phyloP scores from a whole-genome alignment of 2,113 vertebrate genomes.

The Mesocricetus auratus region DNA sequence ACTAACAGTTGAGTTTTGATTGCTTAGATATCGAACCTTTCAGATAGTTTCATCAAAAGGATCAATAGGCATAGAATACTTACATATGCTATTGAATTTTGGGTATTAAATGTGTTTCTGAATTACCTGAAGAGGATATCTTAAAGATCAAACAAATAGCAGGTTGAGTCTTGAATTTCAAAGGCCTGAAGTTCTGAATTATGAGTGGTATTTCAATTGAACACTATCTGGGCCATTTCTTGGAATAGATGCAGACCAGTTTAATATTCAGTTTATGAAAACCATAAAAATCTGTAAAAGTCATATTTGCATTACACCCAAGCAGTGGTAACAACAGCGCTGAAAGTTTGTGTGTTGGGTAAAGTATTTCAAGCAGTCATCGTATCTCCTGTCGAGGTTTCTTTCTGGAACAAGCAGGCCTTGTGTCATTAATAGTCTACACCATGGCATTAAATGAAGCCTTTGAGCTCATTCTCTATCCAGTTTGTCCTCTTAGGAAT shows the following conservation, averaged over 20 bases:
- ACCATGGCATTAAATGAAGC: not conserved
- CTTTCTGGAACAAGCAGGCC: not conserved
- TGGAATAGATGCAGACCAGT: not conserved
- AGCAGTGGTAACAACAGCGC: not conserved
- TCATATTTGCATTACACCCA: not conserved
- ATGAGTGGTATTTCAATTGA: not conserved
- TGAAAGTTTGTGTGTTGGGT: not conserved
- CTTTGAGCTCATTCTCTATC: not conserved
- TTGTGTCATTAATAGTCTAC: not conserved
- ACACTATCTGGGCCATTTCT: conserved; percentile 27
- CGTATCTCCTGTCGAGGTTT: not conserved
- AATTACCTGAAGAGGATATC: not conserved
- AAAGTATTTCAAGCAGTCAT: not conserved
- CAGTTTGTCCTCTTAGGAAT: not conserved
- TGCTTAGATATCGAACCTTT: not conserved
- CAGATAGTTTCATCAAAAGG: not conserved
- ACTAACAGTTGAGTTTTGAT: not conserved
- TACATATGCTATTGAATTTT: not conserved
- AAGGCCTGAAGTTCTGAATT: not conserved
- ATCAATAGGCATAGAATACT: not conserved
- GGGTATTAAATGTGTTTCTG: not conserved
- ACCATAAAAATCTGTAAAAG: conserved; percentile 1
- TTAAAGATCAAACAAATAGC: not conserved
- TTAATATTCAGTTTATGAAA: conserved; percentile 40
- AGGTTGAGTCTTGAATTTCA: conserved; percentile 30